Conservation (phyloP, 2,888 invertebrate genomes). For the Brenthis hecate region DNA sequence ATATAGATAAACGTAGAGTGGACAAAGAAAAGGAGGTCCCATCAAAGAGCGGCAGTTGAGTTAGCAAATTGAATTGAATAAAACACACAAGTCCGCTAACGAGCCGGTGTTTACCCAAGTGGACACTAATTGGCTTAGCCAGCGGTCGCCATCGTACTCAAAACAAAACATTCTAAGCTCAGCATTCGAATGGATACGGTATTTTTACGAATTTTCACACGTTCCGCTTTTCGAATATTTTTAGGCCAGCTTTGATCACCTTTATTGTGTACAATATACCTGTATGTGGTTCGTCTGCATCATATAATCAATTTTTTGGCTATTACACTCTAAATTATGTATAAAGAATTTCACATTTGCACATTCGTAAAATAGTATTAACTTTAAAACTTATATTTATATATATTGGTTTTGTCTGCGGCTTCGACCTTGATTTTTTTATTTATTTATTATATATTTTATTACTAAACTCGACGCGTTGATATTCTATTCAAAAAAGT, state of each 20-base stretch:
- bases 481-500: too few species aligned
- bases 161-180: slow-evolving; percentile 47
- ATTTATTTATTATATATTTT: too few species aligned
- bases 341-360: too few species aligned
- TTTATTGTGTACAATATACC: slow-evolving; percentile 34
- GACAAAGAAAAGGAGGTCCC: slow-evolving; percentile 64
- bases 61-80: slow-evolving; percentile 80
- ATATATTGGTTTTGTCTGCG: too few species aligned
- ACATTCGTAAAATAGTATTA: too few species aligned
- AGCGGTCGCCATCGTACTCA: slow-evolving; percentile 64
- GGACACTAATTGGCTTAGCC: slow-evolving; percentile 82
- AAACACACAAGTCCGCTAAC: slow-evolving; percentile 82
- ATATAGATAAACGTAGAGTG: slow-evolving; percentile 55
- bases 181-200: slow-evolving; percentile 47
- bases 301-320: slow-evolving; percentile 1
- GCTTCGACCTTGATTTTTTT: too few species aligned
- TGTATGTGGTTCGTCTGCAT: slow-evolving; percentile 19
- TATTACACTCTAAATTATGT: background rate
- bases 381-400: too few species aligned
- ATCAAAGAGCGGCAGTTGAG: slow-evolving; percentile 77
- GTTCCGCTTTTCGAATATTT: slow-evolving; percentile 36
- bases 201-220: slow-evolving; percentile 41
- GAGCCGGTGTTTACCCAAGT: slow-evolving; percentile 81
- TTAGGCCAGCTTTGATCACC: slow-evolving; percentile 37
- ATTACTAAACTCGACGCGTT: too few species aligned